Evolutionary conservation across 2,888 invertebrate species (phyloP).

Genomic region (Prostheceraeus crozeri): DNA sequence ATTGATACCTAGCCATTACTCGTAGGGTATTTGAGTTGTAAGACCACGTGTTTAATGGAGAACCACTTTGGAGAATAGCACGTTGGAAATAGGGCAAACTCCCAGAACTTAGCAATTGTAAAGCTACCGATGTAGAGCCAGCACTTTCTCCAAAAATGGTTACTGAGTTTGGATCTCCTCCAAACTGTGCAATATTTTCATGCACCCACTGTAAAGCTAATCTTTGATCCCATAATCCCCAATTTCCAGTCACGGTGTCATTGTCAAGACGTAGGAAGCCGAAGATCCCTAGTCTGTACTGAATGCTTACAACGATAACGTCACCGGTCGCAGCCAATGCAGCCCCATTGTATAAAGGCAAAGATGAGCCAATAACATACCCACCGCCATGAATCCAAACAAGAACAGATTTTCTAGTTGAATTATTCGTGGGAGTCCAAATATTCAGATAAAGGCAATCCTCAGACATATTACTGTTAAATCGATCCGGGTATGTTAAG

Average conservation of each 20-base stretch:
- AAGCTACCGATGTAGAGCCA: constrained; percentile 43
- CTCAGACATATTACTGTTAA: too few relatives aligned
- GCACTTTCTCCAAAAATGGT: constrained; percentile 51
- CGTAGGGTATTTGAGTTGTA: too few relatives aligned
- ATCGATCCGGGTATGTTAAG: too few relatives aligned
- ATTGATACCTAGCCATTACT: too few relatives aligned
- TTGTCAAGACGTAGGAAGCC: constrained; percentile 41
- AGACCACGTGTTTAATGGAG: constrained; percentile 63
- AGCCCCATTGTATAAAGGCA: constrained; percentile 29
- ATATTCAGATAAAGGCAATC: constrained; percentile 33
- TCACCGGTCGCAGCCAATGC: constrained; percentile 13
- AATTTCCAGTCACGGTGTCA: constrained; percentile 73
- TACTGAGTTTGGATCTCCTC: constrained; percentile 45
- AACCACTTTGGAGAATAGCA: constrained; percentile 53
- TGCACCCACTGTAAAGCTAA: constrained; percentile 85
- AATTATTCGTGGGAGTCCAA: constrained; percentile 56
- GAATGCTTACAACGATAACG: constrained; percentile 39
- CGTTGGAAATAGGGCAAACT: constrained; percentile 44
- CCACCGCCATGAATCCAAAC: constrained; percentile 33
- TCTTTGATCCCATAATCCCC: constrained; percentile 85
- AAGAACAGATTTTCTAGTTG: too few relatives aligned
- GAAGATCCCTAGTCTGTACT: constrained; percentile 40
- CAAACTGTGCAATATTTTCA: constrained; percentile 66
- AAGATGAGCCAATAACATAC: constrained; percentile 12
- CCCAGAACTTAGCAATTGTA: constrained; percentile 45